Conservation (phyloP, 2,113 vertebrate species). For the Himantopus leucocephalus region DNA sequence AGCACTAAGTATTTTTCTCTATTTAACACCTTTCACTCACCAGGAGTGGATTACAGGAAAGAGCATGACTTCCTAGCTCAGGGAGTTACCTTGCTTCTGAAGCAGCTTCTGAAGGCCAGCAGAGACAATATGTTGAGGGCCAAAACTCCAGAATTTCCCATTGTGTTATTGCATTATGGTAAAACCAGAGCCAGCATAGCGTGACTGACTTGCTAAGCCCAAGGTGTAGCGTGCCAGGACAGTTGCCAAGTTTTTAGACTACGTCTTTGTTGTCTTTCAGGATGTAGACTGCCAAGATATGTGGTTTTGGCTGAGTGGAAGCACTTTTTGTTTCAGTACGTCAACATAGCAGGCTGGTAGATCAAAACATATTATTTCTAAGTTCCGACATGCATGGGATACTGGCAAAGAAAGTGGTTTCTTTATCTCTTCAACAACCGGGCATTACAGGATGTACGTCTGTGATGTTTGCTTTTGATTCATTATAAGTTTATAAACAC, state of each 20-base stretch:
- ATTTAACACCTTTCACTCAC: background rate
- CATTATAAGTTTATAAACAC: background rate
- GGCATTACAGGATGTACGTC: background rate
- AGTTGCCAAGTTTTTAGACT: slow-evolving; percentile 62
- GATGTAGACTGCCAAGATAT: slow-evolving; percentile 53
- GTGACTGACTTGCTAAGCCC: slow-evolving; percentile 67
- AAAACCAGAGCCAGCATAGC: slow-evolving; percentile 47
- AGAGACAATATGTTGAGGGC: background rate
- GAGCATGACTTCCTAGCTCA: background rate
- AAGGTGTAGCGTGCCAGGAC: slow-evolving; percentile 61
- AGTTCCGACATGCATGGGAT: slow-evolving; percentile 47
- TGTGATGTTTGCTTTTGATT: slow-evolving; percentile 15
- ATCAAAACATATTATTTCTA: background rate
- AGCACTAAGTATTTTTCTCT: background rate
- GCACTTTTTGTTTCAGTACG: slow-evolving; percentile 50
- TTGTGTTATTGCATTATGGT: background rate
- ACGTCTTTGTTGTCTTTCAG: slow-evolving; percentile 60
- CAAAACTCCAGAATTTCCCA: background rate
- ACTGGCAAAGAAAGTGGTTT: slow-evolving; percentile 18
- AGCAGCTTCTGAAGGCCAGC: background rate
- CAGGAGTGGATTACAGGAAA: background rate
- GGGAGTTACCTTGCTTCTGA: background rate
- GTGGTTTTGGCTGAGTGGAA: slow-evolving; percentile 66
- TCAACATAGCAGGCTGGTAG: slow-evolving; percentile 34
- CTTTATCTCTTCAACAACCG: slow-evolving; percentile 4